phyloP scores from a whole-genome alignment of 64 coral and sea anemone species.

The Porites australiensis region DNA sequence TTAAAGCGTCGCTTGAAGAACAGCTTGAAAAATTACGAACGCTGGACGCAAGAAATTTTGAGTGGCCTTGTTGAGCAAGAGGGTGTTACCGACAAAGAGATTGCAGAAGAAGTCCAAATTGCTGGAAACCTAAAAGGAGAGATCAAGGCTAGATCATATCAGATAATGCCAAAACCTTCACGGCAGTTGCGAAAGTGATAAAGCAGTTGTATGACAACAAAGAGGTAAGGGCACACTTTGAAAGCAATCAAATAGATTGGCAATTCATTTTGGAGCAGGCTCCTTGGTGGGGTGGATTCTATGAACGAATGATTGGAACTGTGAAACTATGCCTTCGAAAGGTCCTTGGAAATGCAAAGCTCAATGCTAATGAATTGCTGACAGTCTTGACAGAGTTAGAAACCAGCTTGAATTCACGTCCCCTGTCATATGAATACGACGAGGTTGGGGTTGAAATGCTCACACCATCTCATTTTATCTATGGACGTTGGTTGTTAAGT shows the following conservation, averaged over 20 bases:
- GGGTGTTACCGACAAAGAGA: background rate
- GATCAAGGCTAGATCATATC: too few species aligned
- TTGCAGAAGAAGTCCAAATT: background rate
- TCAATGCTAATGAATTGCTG: slow-evolving; percentile 8
- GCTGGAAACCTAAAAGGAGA: too few species aligned
- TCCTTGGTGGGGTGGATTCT: slow-evolving; percentile 49
- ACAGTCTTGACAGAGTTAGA: slow-evolving; percentile 34
- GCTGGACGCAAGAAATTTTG: background rate
- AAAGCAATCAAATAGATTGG: slow-evolving; percentile 21
- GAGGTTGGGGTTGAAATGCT: slow-evolving; percentile 36
- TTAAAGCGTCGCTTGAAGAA: background rate
- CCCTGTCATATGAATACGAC: slow-evolving; percentile 39
- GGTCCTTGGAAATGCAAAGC: slow-evolving; percentile 25
- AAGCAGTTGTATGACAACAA: slow-evolving; percentile 15
- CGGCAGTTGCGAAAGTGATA: background rate
- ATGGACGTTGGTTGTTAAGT: background rate
- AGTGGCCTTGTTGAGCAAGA: background rate
- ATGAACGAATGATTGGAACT: slow-evolving; percentile 18
- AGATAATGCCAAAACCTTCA: too few species aligned
- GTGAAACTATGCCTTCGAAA: slow-evolving; percentile 27
- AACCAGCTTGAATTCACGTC: slow-evolving; percentile 42
- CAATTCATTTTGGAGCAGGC: slow-evolving; percentile 14
- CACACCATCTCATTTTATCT: slow-evolving; percentile 22
- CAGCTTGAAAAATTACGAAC: background rate
- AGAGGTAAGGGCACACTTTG: slow-evolving; percentile 5